Conservation (phyloP, 2,888 invertebrate species). For the Hydrotaea cyrtoneurina region DNA sequence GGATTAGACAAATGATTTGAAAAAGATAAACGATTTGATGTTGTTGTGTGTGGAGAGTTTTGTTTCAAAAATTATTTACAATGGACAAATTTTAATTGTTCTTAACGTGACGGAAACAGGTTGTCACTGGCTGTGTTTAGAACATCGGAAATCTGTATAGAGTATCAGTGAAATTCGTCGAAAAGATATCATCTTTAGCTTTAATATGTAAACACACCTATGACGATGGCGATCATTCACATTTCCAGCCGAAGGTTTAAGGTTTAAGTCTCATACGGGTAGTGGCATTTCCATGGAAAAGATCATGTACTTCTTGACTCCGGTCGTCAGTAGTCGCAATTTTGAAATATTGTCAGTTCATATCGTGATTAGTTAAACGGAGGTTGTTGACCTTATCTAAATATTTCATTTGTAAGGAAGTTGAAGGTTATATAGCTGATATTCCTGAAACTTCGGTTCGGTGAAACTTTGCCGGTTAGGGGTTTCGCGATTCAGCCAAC, state of each 20-base stretch:
- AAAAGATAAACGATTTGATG: slow-evolving; percentile 46
- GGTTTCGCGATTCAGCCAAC: too few species aligned
- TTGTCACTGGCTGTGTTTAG: slow-evolving; percentile 36
- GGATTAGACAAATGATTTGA: slow-evolving; percentile 48
- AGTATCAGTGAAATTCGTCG: background rate
- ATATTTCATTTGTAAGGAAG: too few species aligned
- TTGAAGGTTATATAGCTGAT: too few species aligned
- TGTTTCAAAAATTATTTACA: slow-evolving; percentile 27
- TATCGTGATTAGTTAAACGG: too few species aligned
- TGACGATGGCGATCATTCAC: slow-evolving; percentile 2
- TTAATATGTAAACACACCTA: background rate
- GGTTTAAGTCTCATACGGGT: slow-evolving; percentile 3
- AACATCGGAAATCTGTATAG: slow-evolving; percentile 13
- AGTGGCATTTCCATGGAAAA: background rate
- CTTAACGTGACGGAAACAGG: slow-evolving; percentile 40
- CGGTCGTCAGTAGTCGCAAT: slow-evolving; percentile 12
- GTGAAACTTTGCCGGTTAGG: too few species aligned
- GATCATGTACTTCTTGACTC: background rate
- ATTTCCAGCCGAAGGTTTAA: background rate
- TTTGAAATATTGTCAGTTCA: background rate
- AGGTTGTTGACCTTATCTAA: too few species aligned
- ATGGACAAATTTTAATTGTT: slow-evolving; percentile 62
- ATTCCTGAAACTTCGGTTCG: too few species aligned
- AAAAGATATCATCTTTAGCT: slow-evolving; percentile 18
- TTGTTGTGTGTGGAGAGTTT: background rate